Conservation (phyloP, 2,797 vertebrate species). For the Bufotes viridis region DNA sequence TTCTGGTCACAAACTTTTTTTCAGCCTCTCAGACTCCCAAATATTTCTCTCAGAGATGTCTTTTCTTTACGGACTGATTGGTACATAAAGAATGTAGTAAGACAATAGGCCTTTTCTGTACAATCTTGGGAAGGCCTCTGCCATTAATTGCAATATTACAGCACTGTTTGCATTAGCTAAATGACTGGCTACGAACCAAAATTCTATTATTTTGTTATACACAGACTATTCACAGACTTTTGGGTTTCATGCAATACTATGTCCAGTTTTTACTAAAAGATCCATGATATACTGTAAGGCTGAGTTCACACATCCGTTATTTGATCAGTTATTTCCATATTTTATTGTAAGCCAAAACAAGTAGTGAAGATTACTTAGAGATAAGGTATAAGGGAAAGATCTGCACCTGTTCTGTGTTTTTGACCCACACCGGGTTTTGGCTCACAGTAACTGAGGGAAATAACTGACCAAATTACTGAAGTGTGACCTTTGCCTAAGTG, state of each 20-base stretch:
- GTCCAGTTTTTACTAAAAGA: neutral
- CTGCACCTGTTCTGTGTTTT: too few relatives aligned
- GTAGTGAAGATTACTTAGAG: too few relatives aligned
- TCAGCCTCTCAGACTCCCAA: slow-evolving; percentile 44
- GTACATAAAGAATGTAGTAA: slow-evolving; percentile 52
- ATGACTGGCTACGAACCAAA: slow-evolving; percentile 43
- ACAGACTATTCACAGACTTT: neutral
- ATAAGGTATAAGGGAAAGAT: too few relatives aligned
- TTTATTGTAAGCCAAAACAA: too few relatives aligned
- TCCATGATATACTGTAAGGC: too few relatives aligned
- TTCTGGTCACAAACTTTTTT: slow-evolving; percentile 39
- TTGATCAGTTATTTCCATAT: too few relatives aligned
- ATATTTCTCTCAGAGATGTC: slow-evolving; percentile 45
- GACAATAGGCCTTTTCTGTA: slow-evolving; percentile 58
- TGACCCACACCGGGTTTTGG: too few relatives aligned
- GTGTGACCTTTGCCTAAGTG: neutral
- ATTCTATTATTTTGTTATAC: slow-evolving; percentile 8
- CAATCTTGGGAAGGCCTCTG: slow-evolving; percentile 31
- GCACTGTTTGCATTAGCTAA: slow-evolving; percentile 55
- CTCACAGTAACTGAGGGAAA: too few relatives aligned
- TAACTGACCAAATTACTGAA: too few relatives aligned
- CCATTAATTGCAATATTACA: slow-evolving; percentile 55
- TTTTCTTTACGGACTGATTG: slow-evolving; percentile 48
- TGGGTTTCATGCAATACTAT: neutral
- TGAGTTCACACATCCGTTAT: too few relatives aligned